phyloP scores from a whole-genome alignment of 2,113 vertebrate species.

The Chionomys nivalis region DNA sequence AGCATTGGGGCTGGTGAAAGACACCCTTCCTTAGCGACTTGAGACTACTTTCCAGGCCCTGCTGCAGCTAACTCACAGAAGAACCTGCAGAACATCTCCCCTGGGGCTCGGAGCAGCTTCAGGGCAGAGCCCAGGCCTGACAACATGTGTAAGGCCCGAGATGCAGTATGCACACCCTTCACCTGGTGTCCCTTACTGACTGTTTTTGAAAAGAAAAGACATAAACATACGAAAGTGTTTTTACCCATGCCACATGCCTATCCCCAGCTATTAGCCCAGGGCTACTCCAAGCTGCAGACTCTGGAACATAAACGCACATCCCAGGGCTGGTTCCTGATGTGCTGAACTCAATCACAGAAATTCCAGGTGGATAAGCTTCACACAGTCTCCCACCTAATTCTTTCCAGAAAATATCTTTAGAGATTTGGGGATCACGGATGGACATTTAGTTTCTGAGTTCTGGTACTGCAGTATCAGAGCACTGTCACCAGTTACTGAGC shows the following conservation, averaged over 20 bases:
- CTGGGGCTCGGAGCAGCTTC: not conserved
- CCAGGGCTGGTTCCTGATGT: not conserved
- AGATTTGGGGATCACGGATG: not conserved
- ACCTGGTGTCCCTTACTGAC: not conserved
- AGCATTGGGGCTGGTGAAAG: constrained; percentile 17
- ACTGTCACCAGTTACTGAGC: not conserved
- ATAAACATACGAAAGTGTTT: not conserved
- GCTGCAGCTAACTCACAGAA: not conserved
- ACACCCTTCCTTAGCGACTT: not conserved
- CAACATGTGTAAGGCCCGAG: not conserved
- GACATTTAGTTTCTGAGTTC: not conserved
- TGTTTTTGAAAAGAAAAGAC: not conserved
- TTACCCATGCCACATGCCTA: not conserved
- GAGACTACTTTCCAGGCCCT: not conserved
- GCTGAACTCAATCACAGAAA: not conserved
- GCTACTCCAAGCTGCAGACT: not conserved
- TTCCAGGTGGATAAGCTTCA: not conserved
- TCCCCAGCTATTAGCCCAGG: not conserved
- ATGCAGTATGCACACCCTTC: not conserved
- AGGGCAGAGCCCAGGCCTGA: not conserved
- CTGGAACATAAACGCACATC: not conserved
- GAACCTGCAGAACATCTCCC: not conserved
- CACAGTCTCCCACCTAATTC: not conserved
- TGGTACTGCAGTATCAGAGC: not conserved
- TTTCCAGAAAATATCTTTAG: not conserved